phyloP scores from a whole-genome alignment of 2,888 invertebrate species.

The Nephrotoma appendiculata region DNA sequence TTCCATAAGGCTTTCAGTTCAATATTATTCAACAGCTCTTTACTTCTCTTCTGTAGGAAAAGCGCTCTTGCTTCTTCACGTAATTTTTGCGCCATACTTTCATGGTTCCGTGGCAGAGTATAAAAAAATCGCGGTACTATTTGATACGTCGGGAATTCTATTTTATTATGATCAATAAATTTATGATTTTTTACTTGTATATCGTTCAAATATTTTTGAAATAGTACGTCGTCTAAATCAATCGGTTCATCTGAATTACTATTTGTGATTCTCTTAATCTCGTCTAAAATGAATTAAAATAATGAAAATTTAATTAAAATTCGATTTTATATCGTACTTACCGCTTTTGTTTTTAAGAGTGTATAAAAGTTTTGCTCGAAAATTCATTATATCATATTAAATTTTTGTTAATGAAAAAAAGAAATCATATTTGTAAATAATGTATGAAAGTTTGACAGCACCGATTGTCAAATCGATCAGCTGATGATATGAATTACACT shows the following conservation, averaged over 20 bases:
- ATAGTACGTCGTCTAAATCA: neutral
- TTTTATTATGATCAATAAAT: neutral
- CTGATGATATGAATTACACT: neutral
- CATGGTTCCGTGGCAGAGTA: conserved; percentile 61
- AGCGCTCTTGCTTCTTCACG: conserved; percentile 80
- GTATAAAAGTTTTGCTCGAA: neutral
- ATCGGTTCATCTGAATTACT: neutral
- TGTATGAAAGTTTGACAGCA: neutral
- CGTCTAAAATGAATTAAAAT: neutral
- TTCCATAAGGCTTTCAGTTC: conserved; percentile 78
- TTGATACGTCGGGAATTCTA: conserved; percentile 29
- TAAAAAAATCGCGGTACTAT: conserved; percentile 63
- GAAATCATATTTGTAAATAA: neutral
- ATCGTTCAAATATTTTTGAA: neutral
- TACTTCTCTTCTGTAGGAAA: conserved; percentile 71
- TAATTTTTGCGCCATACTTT: conserved; percentile 62
- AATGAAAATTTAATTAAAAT: neutral
- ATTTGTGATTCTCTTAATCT: neutral
- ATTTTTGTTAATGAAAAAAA: neutral
- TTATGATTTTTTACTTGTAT: neutral
- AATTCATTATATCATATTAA: neutral
- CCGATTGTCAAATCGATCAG: neutral
- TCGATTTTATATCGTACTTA: neutral
- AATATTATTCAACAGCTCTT: conserved; percentile 71
- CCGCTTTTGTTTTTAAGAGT: neutral